Percentiles rank a stretch among this genome's conserved stretches.
phyloP scores from a whole-genome alignment of 2,113 vertebrate species.

The Hemichromis elongatus region DNA sequence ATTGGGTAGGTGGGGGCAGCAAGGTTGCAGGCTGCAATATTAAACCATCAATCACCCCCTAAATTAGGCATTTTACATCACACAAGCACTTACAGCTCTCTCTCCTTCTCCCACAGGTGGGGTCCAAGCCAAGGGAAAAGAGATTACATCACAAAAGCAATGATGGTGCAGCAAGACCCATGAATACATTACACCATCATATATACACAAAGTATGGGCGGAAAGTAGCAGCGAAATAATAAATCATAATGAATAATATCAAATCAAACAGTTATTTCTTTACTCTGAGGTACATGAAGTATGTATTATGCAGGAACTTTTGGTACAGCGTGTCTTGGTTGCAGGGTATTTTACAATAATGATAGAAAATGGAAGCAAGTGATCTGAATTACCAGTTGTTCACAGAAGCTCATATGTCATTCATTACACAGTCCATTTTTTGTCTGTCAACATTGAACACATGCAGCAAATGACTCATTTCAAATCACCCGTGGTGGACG shows the following conservation, averaged over 20 bases:
- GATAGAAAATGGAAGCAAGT: slow-evolving; percentile 7
- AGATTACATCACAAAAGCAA: slow-evolving; percentile 74
- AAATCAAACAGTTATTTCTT: slow-evolving; percentile 49
- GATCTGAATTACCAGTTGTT: slow-evolving; percentile 14
- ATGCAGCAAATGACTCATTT: slow-evolving; percentile 16
- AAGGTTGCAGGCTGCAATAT: slow-evolving; percentile 81
- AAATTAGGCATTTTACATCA: slow-evolving; percentile 82
- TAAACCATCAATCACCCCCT: slow-evolving; percentile 83
- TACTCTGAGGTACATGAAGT: slow-evolving; percentile 10
- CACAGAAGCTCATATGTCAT: slow-evolving; percentile 6
- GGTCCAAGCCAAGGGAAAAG: slow-evolving; percentile 61
- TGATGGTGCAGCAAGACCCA: slow-evolving; percentile 51
- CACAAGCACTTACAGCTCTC: slow-evolving; percentile 68
- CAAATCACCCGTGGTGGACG: slow-evolving; percentile 21
- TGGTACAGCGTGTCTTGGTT: neutral
- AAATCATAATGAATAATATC: slow-evolving; percentile 62
- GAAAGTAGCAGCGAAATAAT: slow-evolving; percentile 34
- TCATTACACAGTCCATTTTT: neutral
- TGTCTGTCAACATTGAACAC: slow-evolving; percentile 7
- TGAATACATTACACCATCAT: slow-evolving; percentile 60
- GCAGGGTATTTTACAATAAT: slow-evolving; percentile 9
- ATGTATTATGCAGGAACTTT: slow-evolving; percentile 6
- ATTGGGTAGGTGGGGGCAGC: slow-evolving; percentile 78
- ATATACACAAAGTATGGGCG: slow-evolving; percentile 17
- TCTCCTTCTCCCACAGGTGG: slow-evolving; percentile 72